Evolutionary conservation across 2,888 invertebrate genomes (phyloP).

Genomic region (Pteria penguin): DNA sequence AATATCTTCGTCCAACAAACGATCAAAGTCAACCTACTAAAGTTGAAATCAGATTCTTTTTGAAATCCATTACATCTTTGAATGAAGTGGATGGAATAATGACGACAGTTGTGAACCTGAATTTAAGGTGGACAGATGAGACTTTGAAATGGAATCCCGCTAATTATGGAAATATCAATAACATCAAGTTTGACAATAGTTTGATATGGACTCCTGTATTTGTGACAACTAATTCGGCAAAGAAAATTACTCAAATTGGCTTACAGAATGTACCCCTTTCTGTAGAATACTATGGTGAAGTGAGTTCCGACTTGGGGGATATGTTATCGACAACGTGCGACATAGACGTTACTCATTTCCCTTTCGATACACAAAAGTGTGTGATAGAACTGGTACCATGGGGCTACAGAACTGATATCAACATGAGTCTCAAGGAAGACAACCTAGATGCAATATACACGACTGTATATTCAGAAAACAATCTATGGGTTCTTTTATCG

Average conservation of each 20-base stretch:
- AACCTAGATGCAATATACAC: no score
- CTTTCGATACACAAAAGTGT: constrained; percentile 41
- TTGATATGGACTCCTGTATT: constrained; percentile 44
- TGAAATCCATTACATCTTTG: neutral
- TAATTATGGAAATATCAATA: constrained; percentile 2
- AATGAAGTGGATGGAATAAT: constrained; percentile 5
- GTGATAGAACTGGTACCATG: constrained; percentile 6
- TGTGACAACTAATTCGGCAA: constrained; percentile 17
- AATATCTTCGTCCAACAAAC: neutral
- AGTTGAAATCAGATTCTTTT: neutral
- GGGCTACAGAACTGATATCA: constrained; percentile 3
- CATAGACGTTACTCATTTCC: constrained; percentile 43
- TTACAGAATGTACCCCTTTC: constrained; percentile 21
- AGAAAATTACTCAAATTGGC: neutral
- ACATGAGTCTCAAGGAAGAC: neutral
- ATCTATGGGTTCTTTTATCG: constrained; percentile 35
- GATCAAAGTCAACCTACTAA: neutral
- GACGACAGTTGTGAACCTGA: constrained; percentile 10
- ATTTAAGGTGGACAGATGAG: neutral
- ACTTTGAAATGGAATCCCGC: constrained; percentile 24
- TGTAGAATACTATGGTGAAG: neutral
- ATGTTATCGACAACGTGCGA: constrained; percentile 39
- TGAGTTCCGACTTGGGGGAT: constrained; percentile 23
- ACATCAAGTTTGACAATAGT: constrained; percentile 25
- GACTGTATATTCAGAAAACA: constrained; percentile 34